These are phyloP conservation scores for Drosophila antonietae DNA, from an alignment of 2,888 invertebrate genomes.

Conservation along the genomic window DNA sequence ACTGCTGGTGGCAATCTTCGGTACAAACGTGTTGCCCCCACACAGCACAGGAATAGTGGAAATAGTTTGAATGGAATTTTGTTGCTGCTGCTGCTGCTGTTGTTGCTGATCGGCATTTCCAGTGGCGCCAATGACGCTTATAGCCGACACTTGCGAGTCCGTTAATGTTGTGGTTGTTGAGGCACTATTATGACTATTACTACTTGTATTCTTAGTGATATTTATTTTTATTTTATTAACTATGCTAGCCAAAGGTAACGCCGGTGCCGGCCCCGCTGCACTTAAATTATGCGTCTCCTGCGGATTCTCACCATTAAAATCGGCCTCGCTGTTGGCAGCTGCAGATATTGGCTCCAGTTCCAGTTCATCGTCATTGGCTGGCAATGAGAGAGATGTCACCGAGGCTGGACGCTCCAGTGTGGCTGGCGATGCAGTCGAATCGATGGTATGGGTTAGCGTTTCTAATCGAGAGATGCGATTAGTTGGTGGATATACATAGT, in stretches of 20 bases:
- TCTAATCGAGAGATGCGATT: conserved; percentile 51
- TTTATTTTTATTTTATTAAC: conserved; percentile 91
- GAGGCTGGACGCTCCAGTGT: conserved; percentile 85
- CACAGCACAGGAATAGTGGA: conserved; percentile 84
- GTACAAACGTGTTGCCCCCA: conserved; percentile 79
- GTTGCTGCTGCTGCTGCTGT: conserved; percentile 30
- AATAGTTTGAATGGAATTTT: conserved; percentile 75
- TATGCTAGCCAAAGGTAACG: conserved; percentile 83
- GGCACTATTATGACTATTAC: conserved; percentile 82
- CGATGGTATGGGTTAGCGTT: conserved; percentile 81
- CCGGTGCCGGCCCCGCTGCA: conserved; percentile 83
- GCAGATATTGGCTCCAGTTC: conserved; percentile 37
- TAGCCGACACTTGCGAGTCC: conserved; percentile 67
- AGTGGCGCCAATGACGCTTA: conserved; percentile 66
- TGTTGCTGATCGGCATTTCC: conserved; percentile 46
- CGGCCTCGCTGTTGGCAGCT: conserved; percentile 40
- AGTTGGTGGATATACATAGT: neutral
- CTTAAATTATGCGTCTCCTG: conserved; percentile 85
- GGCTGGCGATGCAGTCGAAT: conserved; percentile 76
- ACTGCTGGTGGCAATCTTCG: conserved; percentile 63
- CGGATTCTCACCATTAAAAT: conserved; percentile 87
- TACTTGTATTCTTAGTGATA: conserved; percentile 89
- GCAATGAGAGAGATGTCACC: conserved; percentile 66
- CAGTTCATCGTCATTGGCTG: conserved; percentile 51
- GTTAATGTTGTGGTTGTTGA: conserved; percentile 57